These are phyloP conservation scores for Hirudinaria manillensis DNA, from an alignment of 2,888 invertebrate genomes.

Conservation along the genomic window DNA sequence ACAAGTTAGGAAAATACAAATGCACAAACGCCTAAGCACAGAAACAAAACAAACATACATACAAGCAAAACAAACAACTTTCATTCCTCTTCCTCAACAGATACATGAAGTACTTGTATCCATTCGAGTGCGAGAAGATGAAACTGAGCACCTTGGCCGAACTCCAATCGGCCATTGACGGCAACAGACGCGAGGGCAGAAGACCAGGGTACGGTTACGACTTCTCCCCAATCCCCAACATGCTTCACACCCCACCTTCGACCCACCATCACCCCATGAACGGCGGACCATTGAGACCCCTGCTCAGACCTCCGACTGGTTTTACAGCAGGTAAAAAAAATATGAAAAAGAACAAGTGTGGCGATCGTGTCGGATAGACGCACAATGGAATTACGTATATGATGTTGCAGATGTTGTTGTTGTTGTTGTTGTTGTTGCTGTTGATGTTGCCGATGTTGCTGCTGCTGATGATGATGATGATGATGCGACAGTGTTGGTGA, in stretches of 20 bases:
- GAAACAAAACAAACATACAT: too few relatives aligned
- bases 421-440: constrained; percentile 22
- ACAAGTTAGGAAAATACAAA: too few relatives aligned
- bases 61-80: too few relatives aligned
- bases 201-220: constrained; percentile 76
- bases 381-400: constrained; percentile 14
- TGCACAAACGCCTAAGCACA: too few relatives aligned
- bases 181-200: constrained; percentile 90
- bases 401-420: constrained; percentile 26
- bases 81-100: constrained; percentile 63
- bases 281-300: neutral
- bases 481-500: constrained; percentile 24
- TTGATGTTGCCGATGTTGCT: constrained; percentile 21
- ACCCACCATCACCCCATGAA: constrained; percentile 36
- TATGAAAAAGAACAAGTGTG: neutral
- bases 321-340: neutral
- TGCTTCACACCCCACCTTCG: constrained; percentile 45
- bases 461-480: constrained; percentile 29
- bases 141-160: constrained; percentile 84
- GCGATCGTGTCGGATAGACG: neutral
- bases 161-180: constrained; percentile 94
- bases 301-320: constrained; percentile 17
- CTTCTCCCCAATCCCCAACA: constrained; percentile 50
- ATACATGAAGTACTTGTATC: constrained; percentile 98
- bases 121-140: constrained; percentile 94